A percentile compares a stretch with the other conserved stretches of the same genome.
Conservation (phyloP, 2,797 vertebrate genomes). For the Pseudochirops corinnae region DNA sequence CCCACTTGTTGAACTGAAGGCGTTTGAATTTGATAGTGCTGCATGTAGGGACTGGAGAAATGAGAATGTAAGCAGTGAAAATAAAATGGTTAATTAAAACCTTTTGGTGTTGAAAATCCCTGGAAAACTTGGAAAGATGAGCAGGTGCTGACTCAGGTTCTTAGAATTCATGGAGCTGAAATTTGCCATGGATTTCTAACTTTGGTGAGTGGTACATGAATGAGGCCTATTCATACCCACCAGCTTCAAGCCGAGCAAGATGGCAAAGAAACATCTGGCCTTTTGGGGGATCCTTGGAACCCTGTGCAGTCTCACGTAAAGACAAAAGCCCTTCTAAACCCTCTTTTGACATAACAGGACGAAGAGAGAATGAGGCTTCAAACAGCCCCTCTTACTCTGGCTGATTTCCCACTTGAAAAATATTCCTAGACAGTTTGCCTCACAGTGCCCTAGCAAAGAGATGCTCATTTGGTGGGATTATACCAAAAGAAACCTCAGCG, state of each 20-base stretch:
- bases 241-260: background rate
- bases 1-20: background rate
- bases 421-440: background rate
- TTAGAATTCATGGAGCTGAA: background rate
- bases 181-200: background rate
- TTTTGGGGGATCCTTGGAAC: background rate
- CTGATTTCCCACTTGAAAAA: background rate
- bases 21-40: background rate
- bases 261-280: accelerated
- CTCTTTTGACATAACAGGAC: background rate
- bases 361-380: background rate
- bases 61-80: background rate
- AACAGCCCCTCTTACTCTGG: background rate
- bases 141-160: background rate
- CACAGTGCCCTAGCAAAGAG: background rate
- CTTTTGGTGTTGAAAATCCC: background rate
- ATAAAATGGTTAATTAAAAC: background rate
- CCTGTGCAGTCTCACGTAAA: background rate
- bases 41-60: background rate
- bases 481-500: background rate
- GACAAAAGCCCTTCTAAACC: background rate
- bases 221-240: background rate
- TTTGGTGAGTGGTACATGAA: background rate
- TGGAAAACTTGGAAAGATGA: background rate
- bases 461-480: background rate